Conservation (phyloP, 1,140 invertebrate genomes). For the Ectropis grisescens region DNA sequence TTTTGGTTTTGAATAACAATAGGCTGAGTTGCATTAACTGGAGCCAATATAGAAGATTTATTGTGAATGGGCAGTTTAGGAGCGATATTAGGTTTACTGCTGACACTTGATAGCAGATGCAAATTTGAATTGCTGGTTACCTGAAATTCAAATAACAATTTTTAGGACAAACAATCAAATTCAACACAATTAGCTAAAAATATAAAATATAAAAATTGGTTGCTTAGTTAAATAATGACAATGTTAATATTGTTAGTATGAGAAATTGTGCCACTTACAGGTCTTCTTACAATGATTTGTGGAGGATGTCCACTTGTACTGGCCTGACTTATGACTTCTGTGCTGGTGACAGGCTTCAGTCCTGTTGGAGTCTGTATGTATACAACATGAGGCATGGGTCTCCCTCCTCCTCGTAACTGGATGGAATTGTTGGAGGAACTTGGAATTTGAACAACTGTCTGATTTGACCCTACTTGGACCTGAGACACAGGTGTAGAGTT, state of each 20-base stretch:
- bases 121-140: slow-evolving; percentile 54
- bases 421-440: slow-evolving; percentile 50
- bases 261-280: too few species aligned
- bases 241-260: too few species aligned
- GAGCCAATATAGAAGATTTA: slow-evolving; percentile 51
- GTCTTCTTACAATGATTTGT: slow-evolving; percentile 64
- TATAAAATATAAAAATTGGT: too few species aligned
- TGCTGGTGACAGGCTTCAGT: slow-evolving; percentile 54
- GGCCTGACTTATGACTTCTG: slow-evolving; percentile 57
- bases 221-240: too few species aligned
- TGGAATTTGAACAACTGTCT: slow-evolving; percentile 47
- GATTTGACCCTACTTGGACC: slow-evolving; percentile 41
- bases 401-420: slow-evolving; percentile 41
- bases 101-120: slow-evolving; percentile 55
- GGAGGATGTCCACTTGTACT: slow-evolving; percentile 57
- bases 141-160: slow-evolving; percentile 27
- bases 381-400: slow-evolving; percentile 54
- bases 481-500: slow-evolving; percentile 35
- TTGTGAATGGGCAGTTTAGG: slow-evolving; percentile 39
- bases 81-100: slow-evolving; percentile 51
- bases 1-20: slow-evolving; percentile 68
- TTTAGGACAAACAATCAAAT: too few species aligned
- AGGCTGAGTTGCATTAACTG: slow-evolving; percentile 48
- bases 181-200: too few species aligned
- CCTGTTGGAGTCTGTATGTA: slow-evolving; percentile 62